phyloP scores from a whole-genome alignment of 2,888 invertebrate species.

The Plebejus melissa region DNA sequence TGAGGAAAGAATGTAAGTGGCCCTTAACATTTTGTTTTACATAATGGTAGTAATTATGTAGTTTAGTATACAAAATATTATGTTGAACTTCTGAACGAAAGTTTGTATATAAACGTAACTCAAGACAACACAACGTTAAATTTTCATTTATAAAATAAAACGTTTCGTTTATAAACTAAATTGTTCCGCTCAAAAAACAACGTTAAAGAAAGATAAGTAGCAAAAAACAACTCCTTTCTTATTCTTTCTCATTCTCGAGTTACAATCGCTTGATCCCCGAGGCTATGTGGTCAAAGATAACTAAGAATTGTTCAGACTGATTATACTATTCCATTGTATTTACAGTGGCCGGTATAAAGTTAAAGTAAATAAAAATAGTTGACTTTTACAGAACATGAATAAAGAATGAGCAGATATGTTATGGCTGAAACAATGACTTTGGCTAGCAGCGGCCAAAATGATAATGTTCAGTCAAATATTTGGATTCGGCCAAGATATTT shows the following conservation, averaged over 20 bases:
- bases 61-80: too few relatives aligned
- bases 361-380: not conserved
- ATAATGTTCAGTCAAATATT: too few relatives aligned
- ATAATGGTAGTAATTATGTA: too few relatives aligned
- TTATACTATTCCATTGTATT: not conserved
- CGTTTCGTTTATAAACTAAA: not conserved
- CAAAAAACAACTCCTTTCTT: not conserved
- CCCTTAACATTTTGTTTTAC: too few relatives aligned
- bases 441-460: not conserved
- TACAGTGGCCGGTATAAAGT: not conserved
- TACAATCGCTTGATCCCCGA: conserved; percentile 4
- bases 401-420: not conserved
- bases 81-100: not conserved
- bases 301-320: not conserved
- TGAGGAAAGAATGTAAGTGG: too few relatives aligned
- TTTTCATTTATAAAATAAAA: not conserved
- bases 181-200: conserved; percentile 14
- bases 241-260: conserved; percentile 5
- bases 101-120: not conserved
- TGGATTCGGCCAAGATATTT: too few relatives aligned
- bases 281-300: conserved; percentile 18
- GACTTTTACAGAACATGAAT: not conserved
- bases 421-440: not conserved
- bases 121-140: not conserved
- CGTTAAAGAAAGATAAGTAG: conserved; percentile 7